phyloP scores from a whole-genome alignment of 64 coral and sea anemone genomes.

The Stichodactyla mertensii region DNA sequence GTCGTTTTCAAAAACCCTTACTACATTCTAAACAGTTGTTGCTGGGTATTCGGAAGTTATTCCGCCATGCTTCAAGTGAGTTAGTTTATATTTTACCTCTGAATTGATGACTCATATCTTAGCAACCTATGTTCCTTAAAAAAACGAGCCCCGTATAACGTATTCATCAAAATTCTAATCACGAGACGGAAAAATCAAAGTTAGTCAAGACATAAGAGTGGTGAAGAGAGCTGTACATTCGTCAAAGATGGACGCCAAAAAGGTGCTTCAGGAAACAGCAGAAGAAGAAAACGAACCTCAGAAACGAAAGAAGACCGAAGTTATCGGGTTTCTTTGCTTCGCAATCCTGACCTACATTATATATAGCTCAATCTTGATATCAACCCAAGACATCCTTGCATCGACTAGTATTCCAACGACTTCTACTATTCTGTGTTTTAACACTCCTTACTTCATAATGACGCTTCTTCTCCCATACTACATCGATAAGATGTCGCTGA shows the following conservation, averaged over 20 bases:
- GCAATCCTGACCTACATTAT: constrained; percentile 13
- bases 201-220: too few species aligned
- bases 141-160: too few species aligned
- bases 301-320: neutral
- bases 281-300: neutral
- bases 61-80: too few species aligned
- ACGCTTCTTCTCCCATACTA: constrained; percentile 24
- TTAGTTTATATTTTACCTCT: too few species aligned
- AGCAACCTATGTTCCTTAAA: too few species aligned
- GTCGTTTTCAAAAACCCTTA: too few species aligned
- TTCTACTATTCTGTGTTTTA: constrained; percentile 31
- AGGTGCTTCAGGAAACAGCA: neutral
- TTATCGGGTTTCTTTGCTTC: neutral
- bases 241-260: neutral
- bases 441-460: constrained; percentile 36
- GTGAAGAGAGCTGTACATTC: neutral
- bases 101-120: too few species aligned
- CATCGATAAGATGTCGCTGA: constrained; percentile 18
- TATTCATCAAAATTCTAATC: too few species aligned
- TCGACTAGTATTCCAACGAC: constrained; percentile 34
- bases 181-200: too few species aligned
- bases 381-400: constrained; percentile 54
- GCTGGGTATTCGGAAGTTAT: too few species aligned
- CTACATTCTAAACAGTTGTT: too few species aligned
- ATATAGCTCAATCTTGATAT: neutral